A percentile compares a stretch with the other conserved stretches of the same genome.
Conservation (phyloP, 2,797 vertebrate genomes). For the Triplophysa yarkandensis region DNA sequence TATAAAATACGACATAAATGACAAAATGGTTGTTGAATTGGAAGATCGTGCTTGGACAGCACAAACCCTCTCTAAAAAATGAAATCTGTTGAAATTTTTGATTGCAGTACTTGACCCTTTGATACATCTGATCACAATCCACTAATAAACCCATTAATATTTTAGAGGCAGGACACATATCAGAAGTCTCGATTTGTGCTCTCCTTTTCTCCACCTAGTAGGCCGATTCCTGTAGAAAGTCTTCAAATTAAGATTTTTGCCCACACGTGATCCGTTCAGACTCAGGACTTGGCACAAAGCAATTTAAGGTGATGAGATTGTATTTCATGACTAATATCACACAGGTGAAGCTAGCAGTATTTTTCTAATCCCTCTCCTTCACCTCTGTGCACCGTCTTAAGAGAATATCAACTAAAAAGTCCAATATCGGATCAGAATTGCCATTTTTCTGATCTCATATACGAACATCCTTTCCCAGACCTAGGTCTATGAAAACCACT, state of each 20-base stretch:
- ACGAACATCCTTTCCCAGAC: background rate
- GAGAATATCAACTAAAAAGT: slow-evolving; percentile 20
- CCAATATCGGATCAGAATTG: slow-evolving; percentile 61
- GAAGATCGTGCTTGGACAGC: background rate
- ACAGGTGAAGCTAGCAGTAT: slow-evolving; percentile 74
- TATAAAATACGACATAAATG: background rate
- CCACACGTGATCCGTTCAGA: background rate
- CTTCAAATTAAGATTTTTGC: slow-evolving; percentile 73
- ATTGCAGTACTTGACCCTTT: background rate
- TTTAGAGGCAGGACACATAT: background rate
- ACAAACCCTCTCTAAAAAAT: background rate
- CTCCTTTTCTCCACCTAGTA: slow-evolving; percentile 53
- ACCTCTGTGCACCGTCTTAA: background rate
- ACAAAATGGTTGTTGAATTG: too few relatives aligned
- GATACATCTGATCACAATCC: background rate
- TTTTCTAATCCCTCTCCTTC: slow-evolving; percentile 74
- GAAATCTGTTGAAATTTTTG: background rate
- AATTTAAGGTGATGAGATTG: slow-evolving; percentile 66
- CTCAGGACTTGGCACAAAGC: background rate
- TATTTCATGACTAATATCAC: slow-evolving; percentile 76
- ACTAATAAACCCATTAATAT: background rate
- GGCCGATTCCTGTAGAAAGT: slow-evolving; percentile 68
- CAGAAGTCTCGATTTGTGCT: background rate
- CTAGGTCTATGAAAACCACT: background rate
- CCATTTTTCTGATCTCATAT: slow-evolving; percentile 44